A percentile compares a stretch with the other conserved stretches of the same genome.
phyloP scores from a whole-genome alignment of 2,797 vertebrate species.

The Coilia nasus region DNA sequence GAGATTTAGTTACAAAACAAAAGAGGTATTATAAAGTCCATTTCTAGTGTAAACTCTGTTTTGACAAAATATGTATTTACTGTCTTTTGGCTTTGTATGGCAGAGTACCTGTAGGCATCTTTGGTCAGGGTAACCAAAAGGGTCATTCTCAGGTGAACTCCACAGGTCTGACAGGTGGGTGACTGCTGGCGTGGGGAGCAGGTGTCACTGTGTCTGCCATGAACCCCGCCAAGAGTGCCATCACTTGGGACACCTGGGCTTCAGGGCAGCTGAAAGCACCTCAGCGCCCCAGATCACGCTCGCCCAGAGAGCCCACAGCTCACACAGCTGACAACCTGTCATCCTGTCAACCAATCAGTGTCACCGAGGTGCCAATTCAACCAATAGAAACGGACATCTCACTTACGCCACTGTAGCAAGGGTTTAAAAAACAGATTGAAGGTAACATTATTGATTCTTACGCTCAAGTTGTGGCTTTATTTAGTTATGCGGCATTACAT shows the following conservation, averaged over 20 bases:
- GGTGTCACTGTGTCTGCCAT: slow-evolving; percentile 38
- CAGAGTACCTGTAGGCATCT: background rate
- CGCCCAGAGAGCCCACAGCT: slow-evolving; percentile 27
- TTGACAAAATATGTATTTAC: too few relatives aligned
- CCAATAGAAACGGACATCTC: slow-evolving; percentile 33
- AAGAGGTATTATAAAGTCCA: too few relatives aligned
- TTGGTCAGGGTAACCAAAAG: background rate
- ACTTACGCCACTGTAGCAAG: slow-evolving; percentile 24
- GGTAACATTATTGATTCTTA: slow-evolving; percentile 14
- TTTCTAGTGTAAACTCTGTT: too few relatives aligned
- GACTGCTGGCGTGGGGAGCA: slow-evolving; percentile 28
- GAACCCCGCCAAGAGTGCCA: slow-evolving; percentile 26
- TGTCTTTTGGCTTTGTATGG: too few relatives aligned
- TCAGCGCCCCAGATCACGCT: slow-evolving; percentile 26
- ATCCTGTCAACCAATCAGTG: slow-evolving; percentile 30
- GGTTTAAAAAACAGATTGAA: background rate
- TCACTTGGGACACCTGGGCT: slow-evolving; percentile 34
- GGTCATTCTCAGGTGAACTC: background rate
- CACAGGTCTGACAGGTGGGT: slow-evolving; percentile 31
- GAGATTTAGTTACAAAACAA: too few relatives aligned
- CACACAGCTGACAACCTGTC: slow-evolving; percentile 42
- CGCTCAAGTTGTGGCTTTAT: background rate
- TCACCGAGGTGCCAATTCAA: slow-evolving; percentile 34
- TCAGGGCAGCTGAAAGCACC: slow-evolving; percentile 34
- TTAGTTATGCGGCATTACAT: background rate